Percentiles rank a stretch among this genome's conserved stretches.
Conservation (phyloP, 2,113 vertebrate species). For the Rhinoptilus africanus region DNA sequence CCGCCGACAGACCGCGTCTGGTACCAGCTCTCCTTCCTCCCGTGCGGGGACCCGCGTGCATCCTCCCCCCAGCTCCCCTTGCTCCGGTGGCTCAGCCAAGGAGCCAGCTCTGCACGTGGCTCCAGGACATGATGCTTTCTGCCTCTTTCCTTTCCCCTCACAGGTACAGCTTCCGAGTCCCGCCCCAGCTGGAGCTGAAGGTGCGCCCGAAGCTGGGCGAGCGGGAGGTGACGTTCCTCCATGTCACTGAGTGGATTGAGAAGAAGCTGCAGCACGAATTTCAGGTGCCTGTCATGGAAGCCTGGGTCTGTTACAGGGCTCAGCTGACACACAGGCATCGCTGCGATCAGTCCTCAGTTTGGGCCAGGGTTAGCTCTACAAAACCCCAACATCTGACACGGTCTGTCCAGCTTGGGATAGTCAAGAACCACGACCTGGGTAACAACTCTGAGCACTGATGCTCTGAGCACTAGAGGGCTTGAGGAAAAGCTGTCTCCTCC, state of each 20-base stretch:
- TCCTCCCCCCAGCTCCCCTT: background rate
- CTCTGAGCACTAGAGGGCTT: background rate
- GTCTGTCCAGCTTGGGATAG: background rate
- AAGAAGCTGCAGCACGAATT: conserved; percentile 88
- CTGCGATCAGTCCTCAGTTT: rapidly evolving
- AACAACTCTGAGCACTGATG: background rate
- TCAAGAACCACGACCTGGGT: background rate
- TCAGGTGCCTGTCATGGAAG: conserved; percentile 72
- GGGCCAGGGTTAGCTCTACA: background rate
- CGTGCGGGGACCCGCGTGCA: rapidly evolving
- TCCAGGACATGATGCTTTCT: background rate
- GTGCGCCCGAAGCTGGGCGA: conserved; percentile 86
- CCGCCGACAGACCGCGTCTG: conserved; percentile 88
- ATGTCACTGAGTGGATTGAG: conserved; percentile 88
- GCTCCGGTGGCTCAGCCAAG: background rate
- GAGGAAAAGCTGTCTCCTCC: background rate
- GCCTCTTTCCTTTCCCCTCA: background rate
- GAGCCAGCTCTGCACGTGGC: background rate
- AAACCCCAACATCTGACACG: background rate
- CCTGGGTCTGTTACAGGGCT: background rate
- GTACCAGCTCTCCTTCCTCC: conserved; percentile 57
- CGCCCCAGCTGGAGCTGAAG: conserved; percentile 83
- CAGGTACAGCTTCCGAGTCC: conserved; percentile 88
- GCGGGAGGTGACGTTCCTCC: conserved; percentile 85
- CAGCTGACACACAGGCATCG: background rate